phyloP scores from a whole-genome alignment of 35 echinoderm and acorn worm species.

The Ophioderma brevispina region DNA sequence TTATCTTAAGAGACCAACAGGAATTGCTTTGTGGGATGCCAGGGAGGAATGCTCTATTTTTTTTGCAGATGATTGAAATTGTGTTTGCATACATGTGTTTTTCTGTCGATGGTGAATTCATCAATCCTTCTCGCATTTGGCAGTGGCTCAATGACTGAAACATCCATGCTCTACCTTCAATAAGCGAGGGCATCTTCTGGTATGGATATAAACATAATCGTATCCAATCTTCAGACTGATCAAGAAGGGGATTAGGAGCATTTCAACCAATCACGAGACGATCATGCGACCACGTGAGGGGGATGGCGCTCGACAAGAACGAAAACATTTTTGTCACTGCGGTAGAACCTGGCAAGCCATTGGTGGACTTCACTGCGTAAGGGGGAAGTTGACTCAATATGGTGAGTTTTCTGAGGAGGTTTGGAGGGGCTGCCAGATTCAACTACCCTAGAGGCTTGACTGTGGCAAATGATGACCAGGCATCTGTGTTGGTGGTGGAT shows the following conservation, averaged over 20 bases:
- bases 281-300: neutral
- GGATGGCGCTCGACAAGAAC: neutral
- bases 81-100: neutral
- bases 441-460: neutral
- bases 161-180: neutral
- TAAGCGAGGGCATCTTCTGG: neutral
- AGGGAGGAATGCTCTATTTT: neutral
- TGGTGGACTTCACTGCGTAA: neutral
- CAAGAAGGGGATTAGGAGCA: neutral
- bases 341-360: neutral
- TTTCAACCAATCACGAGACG: neutral
- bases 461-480: neutral
- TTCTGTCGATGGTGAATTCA: neutral
- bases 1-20: neutral
- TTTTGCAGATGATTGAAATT: neutral
- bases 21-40: neutral
- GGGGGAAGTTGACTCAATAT: neutral
- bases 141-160: neutral
- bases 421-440: neutral
- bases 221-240: neutral
- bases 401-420: neutral
- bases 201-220: neutral
- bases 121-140: neutral
- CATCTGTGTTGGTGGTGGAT: neutral
- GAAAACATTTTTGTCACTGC: conserved; percentile 1